Percentiles rank a stretch among this genome's conserved stretches.
Evolutionary conservation across 2,888 invertebrate species (phyloP).

Genomic region (Callosobruchus maculatus): DNA sequence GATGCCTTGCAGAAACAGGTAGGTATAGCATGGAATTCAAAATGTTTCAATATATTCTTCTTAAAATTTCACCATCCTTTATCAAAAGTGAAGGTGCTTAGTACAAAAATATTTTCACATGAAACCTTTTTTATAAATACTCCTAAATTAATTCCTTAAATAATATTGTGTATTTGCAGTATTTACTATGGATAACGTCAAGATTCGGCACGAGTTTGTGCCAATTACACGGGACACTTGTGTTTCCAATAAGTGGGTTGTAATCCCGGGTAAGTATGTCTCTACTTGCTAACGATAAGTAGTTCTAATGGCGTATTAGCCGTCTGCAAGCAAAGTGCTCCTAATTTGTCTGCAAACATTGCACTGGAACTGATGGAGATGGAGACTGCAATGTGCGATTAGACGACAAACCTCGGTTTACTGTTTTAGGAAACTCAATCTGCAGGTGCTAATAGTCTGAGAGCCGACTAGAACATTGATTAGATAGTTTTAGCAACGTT

Average conservation of each 20-base stretch:
- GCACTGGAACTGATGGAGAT: not conserved
- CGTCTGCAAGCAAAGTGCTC: not conserved
- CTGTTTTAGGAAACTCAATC: not conserved
- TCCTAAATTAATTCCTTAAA: too few relatives aligned
- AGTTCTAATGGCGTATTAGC: not conserved
- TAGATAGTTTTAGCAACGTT: too few relatives aligned
- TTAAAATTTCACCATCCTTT: too few relatives aligned
- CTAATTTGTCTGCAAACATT: not conserved
- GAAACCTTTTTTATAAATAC: too few relatives aligned
- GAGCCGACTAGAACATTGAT: too few relatives aligned
- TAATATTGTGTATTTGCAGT: too few relatives aligned
- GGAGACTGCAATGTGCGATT: not conserved
- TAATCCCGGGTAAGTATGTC: not conserved
- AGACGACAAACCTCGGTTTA: not conserved
- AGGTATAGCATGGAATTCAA: too few relatives aligned
- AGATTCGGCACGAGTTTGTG: not conserved
- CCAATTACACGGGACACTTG: not conserved
- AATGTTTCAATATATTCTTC: too few relatives aligned
- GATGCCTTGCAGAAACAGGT: too few relatives aligned
- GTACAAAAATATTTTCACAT: too few relatives aligned
- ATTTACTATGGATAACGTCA: not conserved
- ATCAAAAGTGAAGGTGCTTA: too few relatives aligned
- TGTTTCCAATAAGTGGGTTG: not conserved
- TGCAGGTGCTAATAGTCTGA: not conserved
- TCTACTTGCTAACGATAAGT: not conserved